phyloP scores from a whole-genome alignment of 2,113 vertebrate genomes.

The Casuarius casuarius region DNA sequence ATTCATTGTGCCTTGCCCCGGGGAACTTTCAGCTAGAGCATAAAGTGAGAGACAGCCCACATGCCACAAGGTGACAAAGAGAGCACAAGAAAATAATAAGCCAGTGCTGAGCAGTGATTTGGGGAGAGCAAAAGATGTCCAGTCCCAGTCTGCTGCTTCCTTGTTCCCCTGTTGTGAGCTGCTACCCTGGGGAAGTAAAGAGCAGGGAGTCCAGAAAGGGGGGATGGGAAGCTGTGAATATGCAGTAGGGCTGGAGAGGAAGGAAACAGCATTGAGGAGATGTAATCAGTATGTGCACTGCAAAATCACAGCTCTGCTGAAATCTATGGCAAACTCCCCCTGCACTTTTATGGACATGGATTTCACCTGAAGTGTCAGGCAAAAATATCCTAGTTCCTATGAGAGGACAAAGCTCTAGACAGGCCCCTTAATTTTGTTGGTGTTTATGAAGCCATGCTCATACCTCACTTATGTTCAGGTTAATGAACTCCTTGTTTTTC shows the following conservation, averaged over 20 bases:
- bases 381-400: neutral
- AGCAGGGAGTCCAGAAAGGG: neutral
- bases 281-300: fast-evolving
- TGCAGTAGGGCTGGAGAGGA: neutral
- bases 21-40: neutral
- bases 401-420: neutral
- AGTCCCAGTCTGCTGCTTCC: neutral
- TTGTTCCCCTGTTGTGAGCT: neutral
- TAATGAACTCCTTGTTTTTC: constrained; percentile 69
- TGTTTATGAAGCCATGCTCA: neutral
- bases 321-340: neutral
- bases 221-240: neutral
- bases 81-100: neutral
- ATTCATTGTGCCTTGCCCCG: neutral
- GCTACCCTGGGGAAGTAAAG: neutral
- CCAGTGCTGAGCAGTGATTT: neutral
- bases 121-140: neutral
- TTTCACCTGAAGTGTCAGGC: neutral
- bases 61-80: neutral
- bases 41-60: neutral
- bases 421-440: neutral
- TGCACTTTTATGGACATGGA: neutral
- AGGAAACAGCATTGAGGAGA: neutral
- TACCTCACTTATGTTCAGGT: constrained; percentile 79
- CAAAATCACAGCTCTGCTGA: neutral